Base-by-base conservation (phyloP, 2,113 vertebrate species). In the Tor tambroides region DNA sequence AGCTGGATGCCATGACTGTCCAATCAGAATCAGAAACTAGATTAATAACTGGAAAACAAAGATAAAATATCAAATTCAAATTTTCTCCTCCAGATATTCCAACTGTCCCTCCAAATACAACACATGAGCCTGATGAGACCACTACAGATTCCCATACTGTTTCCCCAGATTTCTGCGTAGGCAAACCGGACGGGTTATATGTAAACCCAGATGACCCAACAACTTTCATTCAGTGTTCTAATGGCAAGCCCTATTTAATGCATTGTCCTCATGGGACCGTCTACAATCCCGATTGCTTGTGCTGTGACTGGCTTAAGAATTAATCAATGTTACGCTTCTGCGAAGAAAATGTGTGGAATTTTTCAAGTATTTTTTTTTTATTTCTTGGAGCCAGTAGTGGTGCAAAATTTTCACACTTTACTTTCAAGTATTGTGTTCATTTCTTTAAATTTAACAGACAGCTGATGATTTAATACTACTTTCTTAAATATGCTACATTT, bases 211-310 rank as follows among this genome's bases (percentile, higher is more conserved):
- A 84, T 19, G 19, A 84, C 9, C 82, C 32, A 0, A 30, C 14
- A n/a, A 87, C 87, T 15, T 95, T 91, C 86, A 93, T 92, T 88
- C 88, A 1, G 0, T 95, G 95, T 89, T 84, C 26, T 26, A 46
- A 87, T 0, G 91, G 90, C 3, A 65, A 71, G 1, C 92, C 89
- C 2, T 91, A 35, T 78, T 32, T 93, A 54, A 69, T 83, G 28
- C 1, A 19, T 7, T 95, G 95, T 11, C 30, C 69, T 23, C 0
- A 14, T 38, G 69, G 19, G 75, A 90, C 93, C 49, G 83, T 93
- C 10, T 95, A 90, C 63, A 19, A 23, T 4, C 51, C 89, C 0
- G 72, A 59, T 59, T 95, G 94, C 83, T 83, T 86, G 35, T 95
- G 94, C 86, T 95, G 94, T 71, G 86, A 81, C 41, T 85, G 92